These are phyloP conservation scores for Synergus gifuensis DNA, from an alignment of 2,888 invertebrate species.

Conservation along the genomic window DNA sequence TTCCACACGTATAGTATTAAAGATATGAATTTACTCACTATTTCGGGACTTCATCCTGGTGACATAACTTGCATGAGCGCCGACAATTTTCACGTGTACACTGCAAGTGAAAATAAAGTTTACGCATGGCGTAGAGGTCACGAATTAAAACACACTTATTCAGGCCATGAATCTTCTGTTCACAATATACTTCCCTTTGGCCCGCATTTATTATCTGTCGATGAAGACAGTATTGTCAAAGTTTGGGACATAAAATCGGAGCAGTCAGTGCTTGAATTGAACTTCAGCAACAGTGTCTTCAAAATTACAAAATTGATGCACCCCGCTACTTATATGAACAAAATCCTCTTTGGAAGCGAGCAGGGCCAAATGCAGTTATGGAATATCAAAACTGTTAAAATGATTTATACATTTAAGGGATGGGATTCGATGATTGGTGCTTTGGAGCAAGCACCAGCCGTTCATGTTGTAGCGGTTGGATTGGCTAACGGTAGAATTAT, in stretches of 20 bases:
- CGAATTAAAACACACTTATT: conserved; percentile 89
- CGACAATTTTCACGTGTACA: conserved; percentile 88
- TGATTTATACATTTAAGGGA: conserved; percentile 87
- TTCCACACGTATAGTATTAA: conserved; percentile 95
- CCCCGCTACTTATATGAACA: conserved; percentile 96
- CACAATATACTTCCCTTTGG: conserved; percentile 91
- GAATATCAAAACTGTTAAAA: conserved; percentile 89
- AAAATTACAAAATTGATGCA: conserved; percentile 91
- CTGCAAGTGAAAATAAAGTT: conserved; percentile 87
- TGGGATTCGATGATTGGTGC: conserved; percentile 87
- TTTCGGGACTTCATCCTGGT: conserved; percentile 89
- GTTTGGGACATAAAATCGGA: conserved; percentile 92
- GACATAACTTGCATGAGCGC: conserved; percentile 89
- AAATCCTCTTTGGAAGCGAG: conserved; percentile 91
- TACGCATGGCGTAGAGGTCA: conserved; percentile 94
- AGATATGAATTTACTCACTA: conserved; percentile 89
- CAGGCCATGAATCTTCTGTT: conserved; percentile 86
- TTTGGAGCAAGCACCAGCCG: conserved; percentile 92
- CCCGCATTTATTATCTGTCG: conserved; percentile 90
- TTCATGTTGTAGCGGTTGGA: conserved; percentile 95
- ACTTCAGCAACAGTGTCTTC: conserved; percentile 85
- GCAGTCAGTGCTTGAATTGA: conserved; percentile 84
- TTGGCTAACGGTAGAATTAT: conserved; percentile 89
- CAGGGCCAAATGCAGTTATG: conserved; percentile 93
- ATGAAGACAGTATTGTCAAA: conserved; percentile 86